These are phyloP conservation scores for Acrobasis consociella DNA, from an alignment of 2,888 invertebrate species.

Conservation along the genomic window DNA sequence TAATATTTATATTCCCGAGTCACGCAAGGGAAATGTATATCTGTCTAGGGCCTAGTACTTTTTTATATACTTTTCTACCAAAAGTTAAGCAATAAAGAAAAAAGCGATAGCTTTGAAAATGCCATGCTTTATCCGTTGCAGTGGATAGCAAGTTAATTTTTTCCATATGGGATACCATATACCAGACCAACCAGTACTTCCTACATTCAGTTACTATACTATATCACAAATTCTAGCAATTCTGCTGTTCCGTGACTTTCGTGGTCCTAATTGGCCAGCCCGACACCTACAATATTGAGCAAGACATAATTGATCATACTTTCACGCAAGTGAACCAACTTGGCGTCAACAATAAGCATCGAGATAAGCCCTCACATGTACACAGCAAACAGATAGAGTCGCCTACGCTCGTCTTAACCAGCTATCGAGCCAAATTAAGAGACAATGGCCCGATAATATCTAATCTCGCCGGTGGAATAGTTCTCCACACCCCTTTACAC, in stretches of 20 bases:
- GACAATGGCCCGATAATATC: conserved; percentile 48
- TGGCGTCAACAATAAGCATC: conserved; percentile 32
- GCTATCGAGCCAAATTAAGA: conserved; percentile 50
- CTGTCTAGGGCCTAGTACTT: too few relatives aligned
- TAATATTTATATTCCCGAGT: background rate
- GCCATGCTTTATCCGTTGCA: too few relatives aligned
- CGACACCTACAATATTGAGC: background rate
- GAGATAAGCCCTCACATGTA: conserved; percentile 28
- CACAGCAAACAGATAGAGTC: conserved; percentile 42
- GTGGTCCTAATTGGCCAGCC: background rate
- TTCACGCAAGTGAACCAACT: conserved; percentile 37
- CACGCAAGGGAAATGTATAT: too few relatives aligned
- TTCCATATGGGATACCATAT: too few relatives aligned
- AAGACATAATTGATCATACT: conserved; percentile 19
- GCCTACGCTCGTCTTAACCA: conserved; percentile 43
- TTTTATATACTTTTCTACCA: too few relatives aligned
- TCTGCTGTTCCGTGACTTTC: background rate
- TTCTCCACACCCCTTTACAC: conserved; percentile 22
- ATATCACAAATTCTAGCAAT: too few relatives aligned
- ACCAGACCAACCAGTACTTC: too few relatives aligned
- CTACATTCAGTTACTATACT: too few relatives aligned
- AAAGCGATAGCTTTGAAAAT: too few relatives aligned
- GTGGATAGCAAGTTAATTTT: too few relatives aligned
- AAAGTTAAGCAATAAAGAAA: too few relatives aligned
- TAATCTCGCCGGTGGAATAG: conserved; percentile 30